These are phyloP conservation scores for Virgularia gustaviana DNA, from an alignment of 92 coral and sea anemone species.

Conservation along the genomic window DNA sequence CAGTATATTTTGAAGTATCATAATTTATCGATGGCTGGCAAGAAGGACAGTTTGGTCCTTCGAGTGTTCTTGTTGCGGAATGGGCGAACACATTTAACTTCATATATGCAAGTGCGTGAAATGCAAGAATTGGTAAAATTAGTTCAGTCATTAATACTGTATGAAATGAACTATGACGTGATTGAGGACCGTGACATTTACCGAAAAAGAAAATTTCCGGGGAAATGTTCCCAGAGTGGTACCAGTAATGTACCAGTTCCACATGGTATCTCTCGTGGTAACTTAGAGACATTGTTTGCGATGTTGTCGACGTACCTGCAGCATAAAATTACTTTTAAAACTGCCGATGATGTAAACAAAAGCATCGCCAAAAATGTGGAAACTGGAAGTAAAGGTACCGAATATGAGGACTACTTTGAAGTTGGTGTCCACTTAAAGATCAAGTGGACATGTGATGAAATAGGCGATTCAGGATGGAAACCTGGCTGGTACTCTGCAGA, in stretches of 20 bases:
- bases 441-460: conserved; percentile 53
- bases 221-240: neutral
- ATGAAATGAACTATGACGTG: neutral
- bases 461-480: conserved; percentile 55
- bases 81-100: neutral
- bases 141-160: neutral
- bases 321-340: neutral
- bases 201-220: conserved; percentile 18
- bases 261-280: neutral
- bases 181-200: neutral
- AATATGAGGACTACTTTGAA: conserved; percentile 24
- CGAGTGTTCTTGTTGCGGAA: conserved; percentile 4
- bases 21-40: neutral
- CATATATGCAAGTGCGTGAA: neutral
- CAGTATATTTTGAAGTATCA: conserved; percentile 2
- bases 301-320: neutral
- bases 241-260: neutral
- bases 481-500: conserved; percentile 60
- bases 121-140: neutral
- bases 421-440: conserved; percentile 43
- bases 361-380: no score
- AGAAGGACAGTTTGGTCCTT: conserved; percentile 14
- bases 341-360: no score
- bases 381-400: neutral
- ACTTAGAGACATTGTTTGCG: neutral